Evolutionary conservation across 1,140 invertebrate species (phyloP).

Genomic region (Tribolium madens): DNA sequence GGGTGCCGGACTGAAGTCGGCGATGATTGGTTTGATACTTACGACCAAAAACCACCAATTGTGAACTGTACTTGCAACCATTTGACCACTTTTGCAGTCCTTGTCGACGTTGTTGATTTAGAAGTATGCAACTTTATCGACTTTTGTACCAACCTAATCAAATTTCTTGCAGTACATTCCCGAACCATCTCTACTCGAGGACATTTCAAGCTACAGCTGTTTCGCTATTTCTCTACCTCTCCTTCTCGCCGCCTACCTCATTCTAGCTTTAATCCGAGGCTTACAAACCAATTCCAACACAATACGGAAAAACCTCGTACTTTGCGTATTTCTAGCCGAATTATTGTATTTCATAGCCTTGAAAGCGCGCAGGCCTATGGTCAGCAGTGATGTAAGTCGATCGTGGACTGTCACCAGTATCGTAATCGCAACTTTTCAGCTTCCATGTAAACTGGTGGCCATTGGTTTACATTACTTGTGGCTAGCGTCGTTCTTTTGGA

Average conservation of each 20-base stretch:
- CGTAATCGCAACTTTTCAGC: slow-evolving; percentile 66
- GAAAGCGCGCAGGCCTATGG: slow-evolving; percentile 80
- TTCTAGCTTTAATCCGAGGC: slow-evolving; percentile 82
- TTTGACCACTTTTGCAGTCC: slow-evolving; percentile 90
- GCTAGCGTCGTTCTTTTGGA: slow-evolving; percentile 91
- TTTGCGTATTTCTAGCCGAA: slow-evolving; percentile 88
- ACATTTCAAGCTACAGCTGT: slow-evolving; percentile 89
- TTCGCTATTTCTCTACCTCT: slow-evolving; percentile 87
- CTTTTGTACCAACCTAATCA: background rate
- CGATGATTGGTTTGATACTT: slow-evolving; percentile 68
- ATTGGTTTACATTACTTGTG: slow-evolving; percentile 95
- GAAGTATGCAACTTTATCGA: slow-evolving; percentile 71
- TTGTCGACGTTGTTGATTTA: slow-evolving; percentile 91
- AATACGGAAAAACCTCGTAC: slow-evolving; percentile 93
- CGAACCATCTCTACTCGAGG: slow-evolving; percentile 85
- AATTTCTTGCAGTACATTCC: slow-evolving; percentile 75
- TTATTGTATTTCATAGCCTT: slow-evolving; percentile 88
- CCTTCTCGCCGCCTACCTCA: slow-evolving; percentile 79
- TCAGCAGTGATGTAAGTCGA: slow-evolving; percentile 76
- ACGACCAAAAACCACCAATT: slow-evolving; percentile 67
- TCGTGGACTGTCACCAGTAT: background rate
- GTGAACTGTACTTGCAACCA: slow-evolving; percentile 97
- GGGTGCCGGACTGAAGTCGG: slow-evolving; percentile 88
- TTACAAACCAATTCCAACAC: slow-evolving; percentile 92
- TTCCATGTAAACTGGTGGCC: slow-evolving; percentile 90